Percentiles rank a stretch among this genome's conserved stretches.
These are phyloP conservation scores for Agraylea sexmaculata DNA, from an alignment of 1,140 invertebrate genomes.

Conservation along the genomic window DNA sequence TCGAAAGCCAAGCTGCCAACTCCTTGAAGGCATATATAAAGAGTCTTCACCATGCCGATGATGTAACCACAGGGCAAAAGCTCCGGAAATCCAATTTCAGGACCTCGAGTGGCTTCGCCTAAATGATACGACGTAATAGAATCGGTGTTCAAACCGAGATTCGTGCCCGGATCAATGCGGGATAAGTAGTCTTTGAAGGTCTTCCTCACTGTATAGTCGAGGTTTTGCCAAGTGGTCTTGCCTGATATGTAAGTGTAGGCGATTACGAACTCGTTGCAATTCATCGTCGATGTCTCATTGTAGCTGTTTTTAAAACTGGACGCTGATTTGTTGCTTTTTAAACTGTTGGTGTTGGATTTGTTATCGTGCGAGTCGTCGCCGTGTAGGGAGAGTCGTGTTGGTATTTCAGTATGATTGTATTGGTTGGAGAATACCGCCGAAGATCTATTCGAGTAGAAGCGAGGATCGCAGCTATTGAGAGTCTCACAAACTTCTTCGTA, in stretches of 20 bases:
- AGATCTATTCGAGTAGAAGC: constrained; percentile 38
- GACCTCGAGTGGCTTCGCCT: constrained; percentile 70
- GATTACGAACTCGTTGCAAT: constrained; percentile 58
- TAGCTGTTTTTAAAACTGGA: constrained; percentile 42
- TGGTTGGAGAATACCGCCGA: constrained; percentile 33
- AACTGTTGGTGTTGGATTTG: constrained; percentile 40
- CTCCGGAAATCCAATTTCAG: constrained; percentile 65
- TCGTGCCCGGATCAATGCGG: constrained; percentile 82
- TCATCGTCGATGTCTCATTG: constrained; percentile 34
- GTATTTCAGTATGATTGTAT: constrained; percentile 29
- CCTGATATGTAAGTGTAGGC: constrained; percentile 81
- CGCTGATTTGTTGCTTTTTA: constrained; percentile 44
- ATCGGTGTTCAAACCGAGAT: constrained; percentile 80
- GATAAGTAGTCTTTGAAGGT: constrained; percentile 92
- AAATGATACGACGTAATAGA: constrained; percentile 86
- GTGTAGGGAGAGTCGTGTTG: no score
- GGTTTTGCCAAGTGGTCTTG: constrained; percentile 88
- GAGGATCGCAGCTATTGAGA: constrained; percentile 42
- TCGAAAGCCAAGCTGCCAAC: constrained; percentile 92
- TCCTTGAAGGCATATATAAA: constrained; percentile 74
- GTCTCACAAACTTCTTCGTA: constrained; percentile 49
- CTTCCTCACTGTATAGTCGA: constrained; percentile 82
- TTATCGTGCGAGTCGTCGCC: constrained; percentile 38
- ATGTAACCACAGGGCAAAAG: constrained; percentile 87
- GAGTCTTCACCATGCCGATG: constrained; percentile 68